Evolutionary conservation across 2,113 vertebrate genomes (phyloP).

Genomic region (Paralichthys olivaceus): DNA sequence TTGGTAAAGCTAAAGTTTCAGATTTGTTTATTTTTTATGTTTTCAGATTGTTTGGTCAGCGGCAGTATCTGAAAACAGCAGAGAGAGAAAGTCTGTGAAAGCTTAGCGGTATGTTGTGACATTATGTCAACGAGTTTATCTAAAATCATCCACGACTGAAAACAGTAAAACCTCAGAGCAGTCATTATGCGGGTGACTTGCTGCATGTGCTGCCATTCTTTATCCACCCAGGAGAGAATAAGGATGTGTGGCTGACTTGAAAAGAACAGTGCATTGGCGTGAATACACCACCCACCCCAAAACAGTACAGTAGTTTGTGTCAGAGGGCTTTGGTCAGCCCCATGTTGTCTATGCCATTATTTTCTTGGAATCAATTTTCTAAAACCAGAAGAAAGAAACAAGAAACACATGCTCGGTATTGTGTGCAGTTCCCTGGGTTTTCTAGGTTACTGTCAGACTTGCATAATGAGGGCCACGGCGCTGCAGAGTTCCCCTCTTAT

Average conservation of each 20-base stretch:
- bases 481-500: slow-evolving; percentile 90
- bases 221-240: slow-evolving; percentile 46
- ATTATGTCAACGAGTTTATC: slow-evolving; percentile 63
- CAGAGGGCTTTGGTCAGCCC: slow-evolving; percentile 66
- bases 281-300: slow-evolving; percentile 50
- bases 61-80: slow-evolving; percentile 7
- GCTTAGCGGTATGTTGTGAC: slow-evolving; percentile 26
- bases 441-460: slow-evolving; percentile 92
- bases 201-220: slow-evolving; percentile 53
- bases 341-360: slow-evolving; percentile 66
- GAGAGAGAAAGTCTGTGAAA: slow-evolving; percentile 12
- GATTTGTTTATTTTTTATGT: neutral
- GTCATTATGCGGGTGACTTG: slow-evolving; percentile 62
- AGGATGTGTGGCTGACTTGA: slow-evolving; percentile 41
- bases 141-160: slow-evolving; percentile 61
- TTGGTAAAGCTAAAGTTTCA: neutral
- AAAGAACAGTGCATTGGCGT: slow-evolving; percentile 52
- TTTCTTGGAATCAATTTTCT: slow-evolving; percentile 75
- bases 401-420: slow-evolving; percentile 88
- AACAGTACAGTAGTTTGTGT: slow-evolving; percentile 60
- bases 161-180: slow-evolving; percentile 61
- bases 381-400: slow-evolving; percentile 70
- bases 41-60: slow-evolving; percentile 4
- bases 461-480: slow-evolving; percentile 89
- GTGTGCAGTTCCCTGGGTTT: slow-evolving; percentile 79